phyloP scores from a whole-genome alignment of 2,797 vertebrate species.

The Squalus acanthias region DNA sequence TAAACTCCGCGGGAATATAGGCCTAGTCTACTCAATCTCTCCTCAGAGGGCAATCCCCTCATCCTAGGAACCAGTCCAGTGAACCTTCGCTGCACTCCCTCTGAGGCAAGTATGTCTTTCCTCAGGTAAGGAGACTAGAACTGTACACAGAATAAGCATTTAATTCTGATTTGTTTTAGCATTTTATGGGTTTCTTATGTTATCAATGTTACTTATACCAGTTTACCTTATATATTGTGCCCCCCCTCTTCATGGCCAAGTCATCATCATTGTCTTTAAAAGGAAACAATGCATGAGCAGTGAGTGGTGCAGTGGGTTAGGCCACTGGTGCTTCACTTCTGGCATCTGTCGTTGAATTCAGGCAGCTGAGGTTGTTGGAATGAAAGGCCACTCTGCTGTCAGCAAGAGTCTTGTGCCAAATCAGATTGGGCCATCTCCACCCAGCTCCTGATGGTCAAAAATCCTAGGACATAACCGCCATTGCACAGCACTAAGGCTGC shows the following conservation, averaged over 20 bases:
- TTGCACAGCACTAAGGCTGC: background rate
- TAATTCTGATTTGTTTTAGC: background rate
- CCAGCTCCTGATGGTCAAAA: background rate
- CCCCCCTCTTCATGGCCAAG: background rate
- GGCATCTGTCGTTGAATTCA: background rate
- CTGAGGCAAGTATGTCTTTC: too few species aligned
- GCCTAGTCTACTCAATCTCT: too few species aligned
- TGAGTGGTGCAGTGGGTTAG: background rate
- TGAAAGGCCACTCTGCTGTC: background rate
- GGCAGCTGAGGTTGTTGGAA: background rate
- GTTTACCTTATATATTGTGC: background rate
- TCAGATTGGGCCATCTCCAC: background rate
- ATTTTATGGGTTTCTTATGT: background rate
- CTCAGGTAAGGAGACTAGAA: too few species aligned
- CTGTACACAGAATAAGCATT: background rate
- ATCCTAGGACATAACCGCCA: background rate
- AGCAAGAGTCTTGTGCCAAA: background rate
- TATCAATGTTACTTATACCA: background rate
- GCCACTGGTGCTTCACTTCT: background rate
- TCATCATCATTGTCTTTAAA: background rate
- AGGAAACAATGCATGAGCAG: background rate
- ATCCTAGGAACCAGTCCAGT: too few species aligned
- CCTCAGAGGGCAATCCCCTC: too few species aligned
- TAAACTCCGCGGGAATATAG: too few species aligned
- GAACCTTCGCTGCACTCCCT: too few species aligned